Evolutionary conservation across 2,888 invertebrate genomes (phyloP).

Genomic region (Xylophagus ater): DNA sequence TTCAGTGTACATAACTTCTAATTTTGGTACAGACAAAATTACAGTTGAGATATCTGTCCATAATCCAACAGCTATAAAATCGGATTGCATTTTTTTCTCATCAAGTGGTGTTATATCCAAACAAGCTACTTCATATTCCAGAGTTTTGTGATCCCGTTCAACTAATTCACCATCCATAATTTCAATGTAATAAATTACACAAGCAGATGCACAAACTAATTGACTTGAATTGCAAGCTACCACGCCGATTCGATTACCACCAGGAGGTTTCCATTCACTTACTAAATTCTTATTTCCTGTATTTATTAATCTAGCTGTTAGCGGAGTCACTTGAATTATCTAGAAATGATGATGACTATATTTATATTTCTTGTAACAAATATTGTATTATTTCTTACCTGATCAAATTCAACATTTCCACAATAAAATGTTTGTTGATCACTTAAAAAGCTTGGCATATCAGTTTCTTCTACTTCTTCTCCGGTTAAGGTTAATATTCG

Average conservation of each 20-base stretch:
- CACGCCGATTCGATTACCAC: slow-evolving; percentile 70
- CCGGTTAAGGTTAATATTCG: slow-evolving; percentile 80
- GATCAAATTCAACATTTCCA: slow-evolving; percentile 75
- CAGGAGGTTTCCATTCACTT: slow-evolving; percentile 61
- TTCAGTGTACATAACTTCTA: slow-evolving; percentile 75
- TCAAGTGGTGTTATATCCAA: slow-evolving; percentile 79
- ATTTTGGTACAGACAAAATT: slow-evolving; percentile 67
- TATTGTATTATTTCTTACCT: slow-evolving; percentile 42
- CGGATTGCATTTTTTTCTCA: slow-evolving; percentile 48
- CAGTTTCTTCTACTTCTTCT: slow-evolving; percentile 97
- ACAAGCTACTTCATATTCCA: slow-evolving; percentile 94
- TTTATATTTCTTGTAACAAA: background rate
- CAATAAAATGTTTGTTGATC: slow-evolving; percentile 92
- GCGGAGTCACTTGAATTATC: slow-evolving; percentile 59
- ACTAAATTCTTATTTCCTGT: slow-evolving; percentile 52
- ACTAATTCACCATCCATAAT: slow-evolving; percentile 53
- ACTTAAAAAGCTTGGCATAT: slow-evolving; percentile 80
- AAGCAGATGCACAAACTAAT: slow-evolving; percentile 77
- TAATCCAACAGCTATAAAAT: slow-evolving; percentile 80
- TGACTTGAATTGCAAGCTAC: slow-evolving; percentile 70
- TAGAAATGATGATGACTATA: slow-evolving; percentile 21
- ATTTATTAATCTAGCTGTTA: slow-evolving; percentile 60
- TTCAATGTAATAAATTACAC: slow-evolving; percentile 72
- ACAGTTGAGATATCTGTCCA: slow-evolving; percentile 97
- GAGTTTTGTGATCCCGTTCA: slow-evolving; percentile 53